Percentiles rank a stretch among this genome's conserved stretches.
These are phyloP conservation scores for Okapia johnstoni DNA, from an alignment of 2,113 vertebrate genomes.

Conservation along the genomic window DNA sequence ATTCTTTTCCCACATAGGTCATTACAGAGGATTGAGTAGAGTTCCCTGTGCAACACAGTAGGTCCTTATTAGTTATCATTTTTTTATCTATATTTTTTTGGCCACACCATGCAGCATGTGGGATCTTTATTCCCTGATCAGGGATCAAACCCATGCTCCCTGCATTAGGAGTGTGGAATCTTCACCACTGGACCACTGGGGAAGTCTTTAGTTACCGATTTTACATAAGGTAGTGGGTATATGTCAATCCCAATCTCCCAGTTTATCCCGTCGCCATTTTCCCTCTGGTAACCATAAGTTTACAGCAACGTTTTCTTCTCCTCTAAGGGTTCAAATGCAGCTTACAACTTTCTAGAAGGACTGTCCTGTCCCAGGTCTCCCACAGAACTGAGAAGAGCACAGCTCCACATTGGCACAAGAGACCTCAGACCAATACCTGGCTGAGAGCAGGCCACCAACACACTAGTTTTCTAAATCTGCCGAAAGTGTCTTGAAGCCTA, in stretches of 20 bases:
- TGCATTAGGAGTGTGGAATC: not conserved
- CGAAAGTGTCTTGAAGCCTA: not conserved
- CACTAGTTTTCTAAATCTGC: not conserved
- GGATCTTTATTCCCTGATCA: not conserved
- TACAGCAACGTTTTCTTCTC: not conserved
- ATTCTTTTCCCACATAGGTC: not conserved
- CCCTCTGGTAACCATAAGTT: not conserved
- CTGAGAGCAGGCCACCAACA: not conserved
- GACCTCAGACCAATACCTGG: not conserved
- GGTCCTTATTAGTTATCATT: not conserved
- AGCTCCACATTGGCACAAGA: not conserved
- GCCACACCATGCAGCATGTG: not conserved
- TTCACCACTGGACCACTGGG: not conserved
- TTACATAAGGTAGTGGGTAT: not conserved
- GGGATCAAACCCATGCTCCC: not conserved
- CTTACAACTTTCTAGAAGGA: not conserved
- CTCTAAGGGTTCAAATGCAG: not conserved
- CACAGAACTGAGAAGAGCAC: not conserved
- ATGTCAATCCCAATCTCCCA: not conserved
- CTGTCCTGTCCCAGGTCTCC: rapidly evolving
- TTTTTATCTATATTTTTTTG: not conserved
- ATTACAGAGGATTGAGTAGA: not conserved
- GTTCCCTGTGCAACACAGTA: not conserved
- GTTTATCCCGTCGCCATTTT: not conserved
- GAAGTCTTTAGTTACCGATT: not conserved